Evolutionary conservation across 2,888 invertebrate species (phyloP).

Genomic region (Choristoneura rosaceana): DNA sequence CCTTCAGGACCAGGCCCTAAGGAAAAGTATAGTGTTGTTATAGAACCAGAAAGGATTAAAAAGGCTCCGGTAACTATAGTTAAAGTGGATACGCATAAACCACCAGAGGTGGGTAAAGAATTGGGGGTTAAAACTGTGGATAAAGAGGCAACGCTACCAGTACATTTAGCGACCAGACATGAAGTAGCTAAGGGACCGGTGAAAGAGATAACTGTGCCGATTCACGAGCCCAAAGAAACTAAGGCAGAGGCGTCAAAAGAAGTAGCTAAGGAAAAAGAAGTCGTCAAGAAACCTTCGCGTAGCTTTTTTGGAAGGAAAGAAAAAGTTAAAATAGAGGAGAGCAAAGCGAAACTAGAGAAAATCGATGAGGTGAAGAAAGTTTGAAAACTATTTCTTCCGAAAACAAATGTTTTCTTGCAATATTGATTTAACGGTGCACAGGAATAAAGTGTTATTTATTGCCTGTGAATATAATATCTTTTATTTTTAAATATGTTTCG

Average conservation of each 20-base stretch:
- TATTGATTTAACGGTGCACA: too few species aligned
- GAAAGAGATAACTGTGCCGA: not conserved
- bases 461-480: too few species aligned
- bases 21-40: constrained; percentile 31
- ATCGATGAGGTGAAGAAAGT: constrained; percentile 25
- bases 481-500: too few species aligned
- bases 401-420: too few species aligned
- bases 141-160: constrained; percentile 6
- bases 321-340: constrained; percentile 30
- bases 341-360: constrained; percentile 17
- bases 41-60: constrained; percentile 26
- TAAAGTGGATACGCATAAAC: constrained; percentile 9
- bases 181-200: not conserved
- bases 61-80: constrained; percentile 10
- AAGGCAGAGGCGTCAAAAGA: constrained; percentile 1
- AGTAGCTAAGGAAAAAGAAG: constrained; percentile 11
- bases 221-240: not conserved
- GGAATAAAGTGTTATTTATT: too few species aligned
- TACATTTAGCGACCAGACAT: not conserved
- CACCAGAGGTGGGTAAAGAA: constrained; percentile 6
- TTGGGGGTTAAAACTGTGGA: not conserved
- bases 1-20: constrained; percentile 6
- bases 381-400: not conserved
- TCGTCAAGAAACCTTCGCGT: constrained; percentile 12
- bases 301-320: constrained; percentile 35